A percentile compares a stretch with the other conserved stretches of the same genome.
Evolutionary conservation across 2,797 vertebrate genomes (phyloP).

Genomic region (Myotis planiceps): DNA sequence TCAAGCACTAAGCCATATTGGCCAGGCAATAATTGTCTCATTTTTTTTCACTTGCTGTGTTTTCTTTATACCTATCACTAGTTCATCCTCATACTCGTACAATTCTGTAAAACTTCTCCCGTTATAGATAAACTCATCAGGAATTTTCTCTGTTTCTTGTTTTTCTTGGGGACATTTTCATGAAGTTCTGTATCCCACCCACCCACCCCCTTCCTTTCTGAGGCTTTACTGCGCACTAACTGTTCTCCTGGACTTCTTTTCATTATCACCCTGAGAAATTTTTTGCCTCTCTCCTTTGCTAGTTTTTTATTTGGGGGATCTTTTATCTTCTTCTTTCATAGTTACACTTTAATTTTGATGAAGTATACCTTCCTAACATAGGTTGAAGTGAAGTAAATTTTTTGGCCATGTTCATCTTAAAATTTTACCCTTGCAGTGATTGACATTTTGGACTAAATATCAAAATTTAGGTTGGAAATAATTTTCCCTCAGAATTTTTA

Average conservation of each 20-base stretch:
- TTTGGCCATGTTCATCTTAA: background rate
- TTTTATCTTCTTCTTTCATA: background rate
- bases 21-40: too few relatives aligned
- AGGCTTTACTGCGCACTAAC: background rate
- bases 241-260: background rate
- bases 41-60: background rate
- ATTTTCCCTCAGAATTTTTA: background rate
- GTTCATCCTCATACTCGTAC: background rate
- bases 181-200: background rate
- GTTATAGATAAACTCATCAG: too few relatives aligned
- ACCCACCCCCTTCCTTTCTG: background rate
- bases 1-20: too few relatives aligned
- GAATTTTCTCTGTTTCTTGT: background rate
- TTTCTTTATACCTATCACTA: background rate
- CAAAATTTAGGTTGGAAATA: background rate
- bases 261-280: background rate
- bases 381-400: background rate
- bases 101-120: background rate
- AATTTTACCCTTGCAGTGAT: background rate
- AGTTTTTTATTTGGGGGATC: background rate
- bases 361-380: background rate
- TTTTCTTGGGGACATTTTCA: background rate
- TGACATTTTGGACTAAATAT: background rate
- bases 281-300: background rate
- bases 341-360: background rate